Percentiles rank a stretch among this genome's conserved stretches.
These are phyloP conservation scores for Mythimna impura DNA, from an alignment of 2,888 invertebrate species.

Conservation along the genomic window DNA sequence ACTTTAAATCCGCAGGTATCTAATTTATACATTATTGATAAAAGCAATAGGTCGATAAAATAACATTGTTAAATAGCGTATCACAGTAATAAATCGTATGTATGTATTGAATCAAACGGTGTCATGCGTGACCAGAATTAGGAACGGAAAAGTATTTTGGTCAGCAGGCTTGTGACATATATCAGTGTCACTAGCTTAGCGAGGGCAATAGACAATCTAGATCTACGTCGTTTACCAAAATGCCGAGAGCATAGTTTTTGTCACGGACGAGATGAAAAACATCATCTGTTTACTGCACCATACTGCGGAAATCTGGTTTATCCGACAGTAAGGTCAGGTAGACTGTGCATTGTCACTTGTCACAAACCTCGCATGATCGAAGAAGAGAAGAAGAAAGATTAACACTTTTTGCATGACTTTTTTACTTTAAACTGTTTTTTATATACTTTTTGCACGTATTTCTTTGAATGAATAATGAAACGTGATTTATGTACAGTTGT, in stretches of 20 bases:
- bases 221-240: conserved; percentile 12
- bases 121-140: conserved; percentile 30
- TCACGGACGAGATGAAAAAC: conserved; percentile 25
- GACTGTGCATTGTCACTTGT: conserved; percentile 30
- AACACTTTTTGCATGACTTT: not conserved
- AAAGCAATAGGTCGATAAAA: not conserved
- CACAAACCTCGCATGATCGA: conserved; percentile 18
- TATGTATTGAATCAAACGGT: conserved; percentile 25
- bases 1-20: not conserved
- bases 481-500: conserved; percentile 2
- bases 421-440: not conserved
- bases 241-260: conserved; percentile 25
- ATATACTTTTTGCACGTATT: not conserved
- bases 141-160: conserved; percentile 11
- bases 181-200: conserved; percentile 3
- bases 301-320: conserved; percentile 55
- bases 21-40: not conserved
- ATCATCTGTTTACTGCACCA: conserved; percentile 10
- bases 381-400: not conserved
- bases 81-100: conserved; percentile 22
- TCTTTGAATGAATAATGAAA: not conserved
- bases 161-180: not conserved
- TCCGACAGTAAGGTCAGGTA: conserved; percentile 33
- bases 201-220: not conserved
- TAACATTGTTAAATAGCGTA: not conserved